Conservation (phyloP, 2,888 invertebrate species). For the Platypus cylindrus region DNA sequence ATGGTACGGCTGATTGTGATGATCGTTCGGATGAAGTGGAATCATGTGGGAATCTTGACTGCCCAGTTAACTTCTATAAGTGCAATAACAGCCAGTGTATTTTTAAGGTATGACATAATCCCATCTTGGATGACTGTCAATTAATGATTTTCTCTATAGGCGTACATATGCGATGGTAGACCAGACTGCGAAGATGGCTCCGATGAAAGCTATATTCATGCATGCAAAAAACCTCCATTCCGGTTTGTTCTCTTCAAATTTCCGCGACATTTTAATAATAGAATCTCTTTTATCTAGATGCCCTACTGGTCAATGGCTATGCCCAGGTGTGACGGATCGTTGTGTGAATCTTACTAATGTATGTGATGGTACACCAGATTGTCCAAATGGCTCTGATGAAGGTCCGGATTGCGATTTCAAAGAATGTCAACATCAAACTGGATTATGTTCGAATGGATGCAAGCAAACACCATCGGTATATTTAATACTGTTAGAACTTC, state of each 20-base stretch:
- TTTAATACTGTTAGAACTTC: not conserved
- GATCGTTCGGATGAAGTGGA: conserved; percentile 84
- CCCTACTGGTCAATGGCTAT: conserved; percentile 69
- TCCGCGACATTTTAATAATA: too few species aligned
- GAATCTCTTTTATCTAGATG: conserved; percentile 35
- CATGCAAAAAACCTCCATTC: conserved; percentile 66
- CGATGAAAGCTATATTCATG: conserved; percentile 73
- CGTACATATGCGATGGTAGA: conserved; percentile 86
- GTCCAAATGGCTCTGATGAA: conserved; percentile 90
- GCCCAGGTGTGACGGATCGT: conserved; percentile 64
- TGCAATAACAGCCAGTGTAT: conserved; percentile 78
- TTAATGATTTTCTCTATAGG: conserved; percentile 28
- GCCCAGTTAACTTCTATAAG: conserved; percentile 67
- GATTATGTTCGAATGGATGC: conserved; percentile 73
- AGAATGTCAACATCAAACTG: conserved; percentile 61
- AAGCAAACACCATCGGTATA: conserved; percentile 60
- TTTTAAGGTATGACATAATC: conserved; percentile 44
- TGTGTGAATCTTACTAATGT: conserved; percentile 82
- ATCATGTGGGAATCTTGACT: conserved; percentile 65
- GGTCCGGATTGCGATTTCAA: conserved; percentile 78
- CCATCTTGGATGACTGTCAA: not conserved
- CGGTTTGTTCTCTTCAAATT: conserved; percentile 35
- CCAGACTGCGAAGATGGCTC: conserved; percentile 88
- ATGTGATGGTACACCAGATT: conserved; percentile 78
- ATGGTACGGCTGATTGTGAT: conserved; percentile 82